Evolutionary conservation across 2,797 vertebrate genomes (phyloP).

Genomic region (Chelidonichthys spinosus): DNA sequence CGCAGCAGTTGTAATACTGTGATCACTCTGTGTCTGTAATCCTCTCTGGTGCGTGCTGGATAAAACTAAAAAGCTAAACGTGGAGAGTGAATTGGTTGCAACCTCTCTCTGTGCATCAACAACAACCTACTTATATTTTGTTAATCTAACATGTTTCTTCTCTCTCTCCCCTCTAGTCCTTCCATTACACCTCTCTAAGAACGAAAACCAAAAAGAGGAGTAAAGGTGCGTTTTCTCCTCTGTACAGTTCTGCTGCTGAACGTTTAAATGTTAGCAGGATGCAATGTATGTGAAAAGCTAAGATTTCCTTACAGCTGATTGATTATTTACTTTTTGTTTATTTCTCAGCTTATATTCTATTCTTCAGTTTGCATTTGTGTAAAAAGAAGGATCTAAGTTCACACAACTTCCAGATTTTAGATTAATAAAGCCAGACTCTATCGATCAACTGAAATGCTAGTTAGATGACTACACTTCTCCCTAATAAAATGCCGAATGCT

Average conservation of each 20-base stretch:
- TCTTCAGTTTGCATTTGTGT: slow-evolving; percentile 2
- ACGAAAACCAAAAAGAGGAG: slow-evolving; percentile 93
- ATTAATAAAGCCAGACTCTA: not conserved
- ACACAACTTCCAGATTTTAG: too few species aligned
- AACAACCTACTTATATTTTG: slow-evolving; percentile 1
- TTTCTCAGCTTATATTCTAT: slow-evolving; percentile 3
- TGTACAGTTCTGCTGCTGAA: not conserved
- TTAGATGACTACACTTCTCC: not conserved
- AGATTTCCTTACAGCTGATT: not conserved
- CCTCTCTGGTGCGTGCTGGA: slow-evolving; percentile 45
- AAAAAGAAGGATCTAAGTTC: not conserved
- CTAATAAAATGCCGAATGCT: not conserved
- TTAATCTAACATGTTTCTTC: slow-evolving; percentile 40
- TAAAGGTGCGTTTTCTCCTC: slow-evolving; percentile 80
- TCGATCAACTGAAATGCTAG: not conserved
- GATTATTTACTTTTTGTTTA: slow-evolving; percentile 27
- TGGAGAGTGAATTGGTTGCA: slow-evolving; percentile 17
- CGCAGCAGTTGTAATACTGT: slow-evolving; percentile 32
- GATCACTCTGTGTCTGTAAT: slow-evolving; percentile 53
- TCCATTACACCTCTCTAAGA: slow-evolving; percentile 92
- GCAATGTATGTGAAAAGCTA: not conserved
- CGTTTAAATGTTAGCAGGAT: not conserved
- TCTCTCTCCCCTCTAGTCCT: slow-evolving; percentile 81
- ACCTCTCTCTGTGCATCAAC: slow-evolving; percentile 16
- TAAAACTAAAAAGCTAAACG: slow-evolving; percentile 42